Percentiles rank a stretch among this genome's conserved stretches.
phyloP scores from a whole-genome alignment of 1,140 invertebrate genomes.

The Triops longicaudatus region DNA sequence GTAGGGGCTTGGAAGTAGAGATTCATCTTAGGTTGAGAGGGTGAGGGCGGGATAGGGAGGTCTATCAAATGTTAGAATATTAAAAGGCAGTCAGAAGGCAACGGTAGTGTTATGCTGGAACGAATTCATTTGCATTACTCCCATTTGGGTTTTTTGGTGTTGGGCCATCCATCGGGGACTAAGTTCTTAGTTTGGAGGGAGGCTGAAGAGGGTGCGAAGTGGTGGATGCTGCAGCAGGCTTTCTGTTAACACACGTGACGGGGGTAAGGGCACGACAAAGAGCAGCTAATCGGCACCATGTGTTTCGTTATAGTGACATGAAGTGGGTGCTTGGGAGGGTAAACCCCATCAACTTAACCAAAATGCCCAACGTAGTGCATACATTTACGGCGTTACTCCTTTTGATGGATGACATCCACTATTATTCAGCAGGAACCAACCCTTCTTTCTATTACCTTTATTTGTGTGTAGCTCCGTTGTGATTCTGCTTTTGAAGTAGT shows the following conservation, averaged over 20 bases:
- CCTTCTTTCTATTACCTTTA: too few relatives aligned
- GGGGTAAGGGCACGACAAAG: neutral
- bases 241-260: conserved; percentile 7
- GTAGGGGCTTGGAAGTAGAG: too few relatives aligned
- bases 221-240: conserved; percentile 2
- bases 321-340: neutral
- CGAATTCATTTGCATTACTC: conserved; percentile 6
- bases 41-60: neutral
- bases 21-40: neutral
- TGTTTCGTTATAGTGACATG: neutral
- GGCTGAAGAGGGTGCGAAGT: neutral
- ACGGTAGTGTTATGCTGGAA: neutral
- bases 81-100: neutral
- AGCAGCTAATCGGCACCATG: conserved; percentile 14
- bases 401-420: neutral
- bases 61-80: neutral
- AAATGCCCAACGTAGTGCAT: neutral
- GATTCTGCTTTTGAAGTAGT: too few relatives aligned
- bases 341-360: neutral
- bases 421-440: neutral
- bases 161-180: neutral
- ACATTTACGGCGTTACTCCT: neutral
- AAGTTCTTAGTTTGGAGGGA: neutral
- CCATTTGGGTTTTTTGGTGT: neutral
- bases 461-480: too few relatives aligned